Base-by-base conservation (phyloP, 2,888 invertebrate species). In the Chironomus tentans region DNA sequence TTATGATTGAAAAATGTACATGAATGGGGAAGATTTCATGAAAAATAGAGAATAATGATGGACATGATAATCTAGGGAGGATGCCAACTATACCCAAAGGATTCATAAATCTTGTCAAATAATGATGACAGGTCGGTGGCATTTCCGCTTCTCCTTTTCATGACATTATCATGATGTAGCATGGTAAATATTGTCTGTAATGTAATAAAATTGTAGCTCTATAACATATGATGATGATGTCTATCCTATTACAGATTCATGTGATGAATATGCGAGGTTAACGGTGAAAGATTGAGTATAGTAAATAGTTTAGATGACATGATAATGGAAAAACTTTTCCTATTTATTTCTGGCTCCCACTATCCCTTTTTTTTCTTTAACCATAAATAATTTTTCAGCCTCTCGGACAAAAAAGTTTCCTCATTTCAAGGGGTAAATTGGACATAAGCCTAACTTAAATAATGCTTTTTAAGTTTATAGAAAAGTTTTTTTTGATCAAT, bases 321-420 rank as follows among this genome's bases (percentile, higher is more conserved):
- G 70, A 70, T 70, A 70, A 70, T 70, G 56, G 70, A 56, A 70
- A 70, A 70, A 70, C 48, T 70, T 70, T 70, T 70, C n/a, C 56
- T 48, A 70, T 70, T 50, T 70, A 70, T 70, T 70, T 70, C 15
- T 50, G 21, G 13, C 22, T 28, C 70, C 56, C 15, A 18, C 24
- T 50, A 21, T 48, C 13, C 24, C 48, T 22, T 70, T 70, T 50
- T 50, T 13, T 22, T 48, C 50, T 2, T 38, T 38, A 10, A 56
- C 18, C 56, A 56, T 56, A 18, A 15, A 56, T 15, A 15, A 56
- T 15, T n/a, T 56, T 56, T 18, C 56, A 56, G 56, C 56, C 56
- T 56, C 15, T 56, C 56, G 56, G 15, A 56, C 18, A 18, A 15
- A 56, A n/a, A 56, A 56, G 7, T n/a, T 56, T 56, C 15, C 56